Conservation (phyloP, 2,113 vertebrate genomes). For the Excalfactoria chinensis region DNA sequence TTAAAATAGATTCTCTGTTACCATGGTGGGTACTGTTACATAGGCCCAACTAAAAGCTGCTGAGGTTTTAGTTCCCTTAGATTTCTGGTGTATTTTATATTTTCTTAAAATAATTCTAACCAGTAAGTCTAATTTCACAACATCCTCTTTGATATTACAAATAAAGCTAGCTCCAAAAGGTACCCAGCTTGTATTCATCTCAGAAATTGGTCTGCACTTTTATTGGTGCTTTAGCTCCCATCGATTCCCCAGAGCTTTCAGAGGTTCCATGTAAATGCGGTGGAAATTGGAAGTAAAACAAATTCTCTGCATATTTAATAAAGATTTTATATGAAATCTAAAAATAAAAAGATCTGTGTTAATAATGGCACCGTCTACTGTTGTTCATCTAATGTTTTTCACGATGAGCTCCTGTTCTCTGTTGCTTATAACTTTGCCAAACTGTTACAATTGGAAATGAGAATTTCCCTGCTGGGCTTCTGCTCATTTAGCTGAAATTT, state of each 20-base stretch:
- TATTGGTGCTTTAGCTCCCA: background rate
- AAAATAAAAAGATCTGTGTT: conserved; percentile 45
- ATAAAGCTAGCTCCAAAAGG: background rate
- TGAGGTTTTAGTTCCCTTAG: background rate
- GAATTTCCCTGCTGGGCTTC: conserved; percentile 35
- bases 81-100: background rate
- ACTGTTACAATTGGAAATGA: conserved; percentile 36
- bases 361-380: conserved; percentile 5
- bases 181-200: background rate
- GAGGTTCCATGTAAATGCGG: background rate
- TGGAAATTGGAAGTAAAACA: background rate
- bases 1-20: background rate
- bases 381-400: background rate
- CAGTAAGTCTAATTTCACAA: background rate
- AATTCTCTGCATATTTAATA: background rate
- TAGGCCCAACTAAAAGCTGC: background rate
- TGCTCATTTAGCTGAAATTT: conserved; percentile 30
- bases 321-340: conserved; percentile 42
- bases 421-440: conserved; percentile 9
- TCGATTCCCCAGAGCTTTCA: background rate
- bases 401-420: background rate
- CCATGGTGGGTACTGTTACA: background rate
- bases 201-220: background rate
- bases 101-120: background rate
- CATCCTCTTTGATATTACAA: background rate